Base-by-base conservation (phyloP, 2,113 vertebrate genomes). In the Tupaia tana region DNA sequence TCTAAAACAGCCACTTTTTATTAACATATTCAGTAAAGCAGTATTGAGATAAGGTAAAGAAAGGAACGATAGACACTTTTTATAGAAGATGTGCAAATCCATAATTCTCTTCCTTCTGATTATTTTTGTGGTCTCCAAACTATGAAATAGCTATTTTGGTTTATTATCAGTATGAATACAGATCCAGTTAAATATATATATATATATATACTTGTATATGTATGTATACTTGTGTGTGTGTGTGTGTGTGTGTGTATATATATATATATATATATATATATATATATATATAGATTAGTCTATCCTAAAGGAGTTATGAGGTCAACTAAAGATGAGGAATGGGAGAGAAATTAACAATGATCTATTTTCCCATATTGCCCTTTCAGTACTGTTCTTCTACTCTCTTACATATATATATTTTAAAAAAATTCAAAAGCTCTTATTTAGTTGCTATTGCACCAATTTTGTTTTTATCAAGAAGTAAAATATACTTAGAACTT, bases 91-190 rank as follows among this genome's bases (percentile, higher is more conserved):
- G 73, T 3, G 31, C 11, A 69, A 27, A 2, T 63, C 6, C 59
- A 12, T 63, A 71, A 83, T 80, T 82, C 5, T 61, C 25, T 43
- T 90, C 9, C 9, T 59, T 86, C 22, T 61, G 31, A 89, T 75
- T 81, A 52, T 70, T 91, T 91, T 80, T 90, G 4, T 89, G 14
- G 18, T 84, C 29, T 71, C 84, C 61, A 81, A 82, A 80, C 19
- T 61, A 67, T 56, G 64, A 85, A 80, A 75, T 71, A 66, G 1
- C 0, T 43, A 54, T 29, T 0, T 25, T 67, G 24, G 7, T 70
- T 93, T 87, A 67, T 89, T 93, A 64, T 56, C 19, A 59, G n/a
- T 61, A 29, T 87, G 79, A 86, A 91, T 86, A 61, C 6, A 71
- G 9, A 59, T 67, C 22, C 12, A 27, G 11, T 61, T 67, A 75